phyloP scores from a whole-genome alignment of 2,888 invertebrate genomes.

The Liposcelis brunnea region DNA sequence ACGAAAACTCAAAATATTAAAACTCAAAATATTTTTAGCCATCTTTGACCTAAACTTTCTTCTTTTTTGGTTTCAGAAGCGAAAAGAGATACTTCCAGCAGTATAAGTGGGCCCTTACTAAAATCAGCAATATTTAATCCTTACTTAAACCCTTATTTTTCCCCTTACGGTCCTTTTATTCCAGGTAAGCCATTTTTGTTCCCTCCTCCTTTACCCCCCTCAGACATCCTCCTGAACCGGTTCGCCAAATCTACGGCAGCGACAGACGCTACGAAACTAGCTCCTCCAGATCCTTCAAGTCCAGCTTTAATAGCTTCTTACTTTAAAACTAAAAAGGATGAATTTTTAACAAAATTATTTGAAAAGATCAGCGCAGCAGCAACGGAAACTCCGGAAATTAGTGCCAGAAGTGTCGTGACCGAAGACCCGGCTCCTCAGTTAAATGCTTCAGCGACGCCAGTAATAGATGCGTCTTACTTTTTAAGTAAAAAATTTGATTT shows the following conservation, averaged over 20 bases:
- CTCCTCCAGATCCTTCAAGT: not conserved
- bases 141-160: not conserved
- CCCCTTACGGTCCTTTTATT: not conserved
- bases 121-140: not conserved
- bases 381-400: not conserved
- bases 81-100: not conserved
- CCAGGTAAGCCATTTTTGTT: not conserved
- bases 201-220: constrained; percentile 1
- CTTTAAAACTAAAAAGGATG: constrained; percentile 7
- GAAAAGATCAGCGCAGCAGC: not conserved
- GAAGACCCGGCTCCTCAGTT: not conserved
- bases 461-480: not conserved
- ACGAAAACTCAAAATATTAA: no score
- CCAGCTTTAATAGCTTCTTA: not conserved
- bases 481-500: constrained; percentile 6
- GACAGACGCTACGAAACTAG: not conserved
- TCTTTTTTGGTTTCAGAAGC: constrained; percentile 1
- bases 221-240: not conserved
- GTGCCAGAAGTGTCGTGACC: not conserved
- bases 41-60: no score
- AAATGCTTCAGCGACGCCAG: not conserved
- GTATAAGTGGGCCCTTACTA: not conserved
- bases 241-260: not conserved
- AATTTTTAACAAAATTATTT: constrained; percentile 1
- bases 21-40: no score